phyloP scores from a whole-genome alignment of 2,113 vertebrate species.

The Scytalopus superciliaris region DNA sequence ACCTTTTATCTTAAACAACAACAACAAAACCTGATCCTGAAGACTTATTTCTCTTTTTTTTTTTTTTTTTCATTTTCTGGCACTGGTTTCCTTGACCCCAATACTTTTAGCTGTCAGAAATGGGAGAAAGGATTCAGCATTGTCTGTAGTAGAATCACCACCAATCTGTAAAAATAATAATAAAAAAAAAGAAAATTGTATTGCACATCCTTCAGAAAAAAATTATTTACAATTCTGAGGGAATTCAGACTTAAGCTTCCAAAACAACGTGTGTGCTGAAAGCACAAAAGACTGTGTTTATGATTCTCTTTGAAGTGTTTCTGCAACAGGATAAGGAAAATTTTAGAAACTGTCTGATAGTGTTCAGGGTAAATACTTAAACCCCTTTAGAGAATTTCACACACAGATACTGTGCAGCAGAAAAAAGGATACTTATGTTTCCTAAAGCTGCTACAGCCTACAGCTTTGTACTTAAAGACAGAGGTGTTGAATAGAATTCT shows the following conservation, averaged over 20 bases:
- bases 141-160: not conserved
- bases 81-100: conserved; percentile 23
- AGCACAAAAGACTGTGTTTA: conserved; percentile 84
- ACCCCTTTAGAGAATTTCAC: conserved; percentile 99
- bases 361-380: conserved; percentile 99
- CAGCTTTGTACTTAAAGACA: conserved; percentile 95
- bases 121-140: not conserved
- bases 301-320: conserved; percentile 97
- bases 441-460: conserved; percentile 90
- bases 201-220: conserved; percentile 54
- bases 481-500: conserved; percentile 93
- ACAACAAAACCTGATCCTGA: not conserved
- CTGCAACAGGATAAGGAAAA: conserved; percentile 98
- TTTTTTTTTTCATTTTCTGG: not conserved
- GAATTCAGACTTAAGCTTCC: conserved; percentile 76
- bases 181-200: not conserved
- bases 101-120: conserved; percentile 22
- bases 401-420: conserved; percentile 89
- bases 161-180: not conserved
- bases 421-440: conserved; percentile 94
- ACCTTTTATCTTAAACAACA: not conserved
- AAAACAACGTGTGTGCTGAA: conserved; percentile 73
- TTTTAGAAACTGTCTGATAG: conserved; percentile 92
- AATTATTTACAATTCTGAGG: conserved; percentile 73
- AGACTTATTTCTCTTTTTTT: not conserved